Evolutionary conservation across 2,888 invertebrate species (phyloP).

Genomic region (Ectemnius lituratus): DNA sequence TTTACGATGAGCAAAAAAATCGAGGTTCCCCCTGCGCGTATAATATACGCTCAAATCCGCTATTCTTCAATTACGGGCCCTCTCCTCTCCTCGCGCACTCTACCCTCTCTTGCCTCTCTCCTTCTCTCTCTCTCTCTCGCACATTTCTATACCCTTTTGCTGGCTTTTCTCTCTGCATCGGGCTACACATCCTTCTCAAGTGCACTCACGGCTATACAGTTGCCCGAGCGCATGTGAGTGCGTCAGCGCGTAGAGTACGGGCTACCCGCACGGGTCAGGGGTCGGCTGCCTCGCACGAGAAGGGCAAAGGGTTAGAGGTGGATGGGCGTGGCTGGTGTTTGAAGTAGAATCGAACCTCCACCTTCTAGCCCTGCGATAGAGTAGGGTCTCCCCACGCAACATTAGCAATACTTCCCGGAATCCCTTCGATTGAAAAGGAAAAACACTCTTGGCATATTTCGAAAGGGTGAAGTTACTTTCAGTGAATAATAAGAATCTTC

Average conservation of each 20-base stretch:
- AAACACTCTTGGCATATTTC: slow-evolving; percentile 34
- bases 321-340: slow-evolving; percentile 72
- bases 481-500: slow-evolving; percentile 21
- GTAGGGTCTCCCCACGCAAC: slow-evolving; percentile 16
- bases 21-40: slow-evolving; percentile 50
- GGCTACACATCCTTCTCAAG: slow-evolving; percentile 14
- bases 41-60: slow-evolving; percentile 63
- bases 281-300: slow-evolving; percentile 65
- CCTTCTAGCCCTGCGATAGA: slow-evolving; percentile 57
- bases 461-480: slow-evolving; percentile 39
- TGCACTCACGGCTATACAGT: slow-evolving; percentile 23
- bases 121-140: slow-evolving; percentile 32
- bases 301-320: slow-evolving; percentile 62
- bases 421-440: slow-evolving; percentile 12
- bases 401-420: not conserved
- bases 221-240: slow-evolving; percentile 38
- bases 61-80: slow-evolving; percentile 64
- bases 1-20: slow-evolving; percentile 62
- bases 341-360: slow-evolving; percentile 71
- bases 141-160: slow-evolving; percentile 21
- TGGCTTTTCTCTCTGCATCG: slow-evolving; percentile 2
- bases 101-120: slow-evolving; percentile 38
- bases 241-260: slow-evolving; percentile 57
- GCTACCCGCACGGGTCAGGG: slow-evolving; percentile 66
- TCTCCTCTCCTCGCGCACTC: slow-evolving; percentile 40